phyloP scores from a whole-genome alignment of 2,888 invertebrate species.

The Agrotis ipsilon region DNA sequence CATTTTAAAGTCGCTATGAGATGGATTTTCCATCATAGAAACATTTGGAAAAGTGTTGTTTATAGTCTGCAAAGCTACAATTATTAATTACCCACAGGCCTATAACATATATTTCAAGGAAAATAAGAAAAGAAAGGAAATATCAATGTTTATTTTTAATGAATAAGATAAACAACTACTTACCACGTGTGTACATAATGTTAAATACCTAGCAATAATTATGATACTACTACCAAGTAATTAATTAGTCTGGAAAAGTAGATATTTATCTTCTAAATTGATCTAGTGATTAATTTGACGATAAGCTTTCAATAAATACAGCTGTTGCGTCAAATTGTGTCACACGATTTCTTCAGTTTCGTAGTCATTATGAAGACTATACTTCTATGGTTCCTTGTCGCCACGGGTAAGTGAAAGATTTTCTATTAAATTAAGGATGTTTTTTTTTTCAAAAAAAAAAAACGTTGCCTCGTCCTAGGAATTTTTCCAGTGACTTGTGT shows the following conservation, averaged over 20 bases:
- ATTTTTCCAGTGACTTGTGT: too few species aligned
- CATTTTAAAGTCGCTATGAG: too few species aligned
- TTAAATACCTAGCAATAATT: background rate
- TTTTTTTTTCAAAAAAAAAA: too few species aligned
- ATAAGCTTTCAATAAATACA: conserved; percentile 51
- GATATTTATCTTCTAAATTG: conserved; percentile 6
- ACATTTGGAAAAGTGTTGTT: too few species aligned
- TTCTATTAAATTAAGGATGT: too few species aligned
- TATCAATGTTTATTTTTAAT: background rate
- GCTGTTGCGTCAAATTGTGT: background rate
- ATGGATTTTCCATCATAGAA: too few species aligned
- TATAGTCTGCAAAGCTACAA: too few species aligned
- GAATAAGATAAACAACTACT: background rate
- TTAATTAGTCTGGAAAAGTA: conserved; percentile 18
- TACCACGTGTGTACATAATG: background rate
- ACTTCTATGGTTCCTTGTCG: conserved; percentile 35
- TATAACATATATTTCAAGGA: background rate
- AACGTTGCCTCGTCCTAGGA: too few species aligned
- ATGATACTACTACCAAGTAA: conserved; percentile 17
- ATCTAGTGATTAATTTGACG: conserved; percentile 12
- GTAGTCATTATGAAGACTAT: conserved; percentile 38
- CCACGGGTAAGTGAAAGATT: conserved; percentile 41
- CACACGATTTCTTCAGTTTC: conserved; percentile 14
- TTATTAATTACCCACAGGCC: too few species aligned
- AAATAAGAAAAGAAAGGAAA: background rate